Evolutionary conservation across 2,113 vertebrate species (phyloP), one percentile per base, ranked within the genome.

Genomic region (Heliornis fulica): DNA sequence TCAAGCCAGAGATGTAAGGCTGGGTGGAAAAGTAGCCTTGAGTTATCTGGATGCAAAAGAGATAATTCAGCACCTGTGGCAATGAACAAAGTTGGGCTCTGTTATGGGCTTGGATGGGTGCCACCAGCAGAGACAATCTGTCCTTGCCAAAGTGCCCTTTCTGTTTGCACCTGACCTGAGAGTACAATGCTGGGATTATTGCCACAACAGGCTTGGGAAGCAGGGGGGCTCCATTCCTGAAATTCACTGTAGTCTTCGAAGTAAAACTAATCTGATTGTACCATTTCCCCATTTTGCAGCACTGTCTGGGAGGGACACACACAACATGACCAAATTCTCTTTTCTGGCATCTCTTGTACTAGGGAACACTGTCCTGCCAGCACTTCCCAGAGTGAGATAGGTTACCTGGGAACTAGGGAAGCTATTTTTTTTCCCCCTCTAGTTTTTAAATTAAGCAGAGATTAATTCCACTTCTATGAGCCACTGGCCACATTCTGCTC

Each of bases 51-150:
- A 80, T 94, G 82, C 64, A 86, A 69, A 88, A 56, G 82, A 84
- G 79, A 69, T 51, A 95, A 92, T 92, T 66, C 79, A 83, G 71
- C 92, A 94, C 90, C 94, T 68, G 85, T 92, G 93, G 91, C 93
- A 77, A 90, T 13, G 87, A 87, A 87, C 69, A 87, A 92, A 85
- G 72, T 28, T 11, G 3, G 74, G 71, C 31, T 41, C 66, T 45
- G 63, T 93, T 96, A 88, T 71, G 85, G 68, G 46, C 87, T 83
- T 83, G 92, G 87, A 80, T 46, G 28, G 46, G 68, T 94, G 94
- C 92, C 96, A 92, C 68, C 64, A 68, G 75, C 54, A 88, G 64
- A 77, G 82, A 85, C 71, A 80, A 41, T 25, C 57, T 64, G 68
- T 78, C 2, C 2, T 78, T 81, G 56, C 87, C 43, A 51, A 5